Base-by-base conservation (phyloP, 2,113 vertebrate genomes). In the Microtus richardsoni region DNA sequence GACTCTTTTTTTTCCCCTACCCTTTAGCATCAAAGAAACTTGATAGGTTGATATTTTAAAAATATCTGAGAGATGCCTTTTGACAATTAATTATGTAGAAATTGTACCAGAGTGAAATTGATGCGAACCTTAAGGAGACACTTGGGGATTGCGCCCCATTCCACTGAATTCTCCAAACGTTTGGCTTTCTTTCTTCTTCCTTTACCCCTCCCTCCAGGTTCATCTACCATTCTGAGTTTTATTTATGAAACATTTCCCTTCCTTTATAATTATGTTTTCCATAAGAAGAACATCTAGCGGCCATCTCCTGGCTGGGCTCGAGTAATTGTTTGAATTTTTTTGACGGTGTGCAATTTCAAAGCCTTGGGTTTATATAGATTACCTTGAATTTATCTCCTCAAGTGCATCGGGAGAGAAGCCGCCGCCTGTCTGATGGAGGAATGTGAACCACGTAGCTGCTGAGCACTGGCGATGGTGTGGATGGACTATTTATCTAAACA, bases 201-300 rank as follows among this genome's bases (percentile, higher is more conserved):
- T 44, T 64, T 52, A 7, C n/a, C 62, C 62, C 75, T 91, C 91
- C 71, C 75, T 96, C 83, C 64, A 85, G 84, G 41, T 93, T 94
- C 78, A 78, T 92, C 84, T 94, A 94, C 82, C 71, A 49, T 75
- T 95, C n/a, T 2, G 94, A 80, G 78, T 93, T 95, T 96, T 89
- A 97, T 98, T 98, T 98, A 92, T 94, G 93, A 97, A 96, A 95
- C 70, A 44, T 96, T 92, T 52, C 77, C 91, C 94, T 97, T 97
- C 93, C 64, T 97, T 97, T 93, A 58, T 97, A 98, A 98, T 98
- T 97, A 96, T 94, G 92, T 96, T 98, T 97, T 97, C 88, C 2
- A 92, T 95, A 95, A 95, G 97, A 97, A 98, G 95, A 96, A 70
- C 96, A 93, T 97, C 89, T 97, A 95, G 82, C 2, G 0, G 96